Conservation (phyloP, 2,113 vertebrate species). For the Thamnaconus septentrionalis region DNA sequence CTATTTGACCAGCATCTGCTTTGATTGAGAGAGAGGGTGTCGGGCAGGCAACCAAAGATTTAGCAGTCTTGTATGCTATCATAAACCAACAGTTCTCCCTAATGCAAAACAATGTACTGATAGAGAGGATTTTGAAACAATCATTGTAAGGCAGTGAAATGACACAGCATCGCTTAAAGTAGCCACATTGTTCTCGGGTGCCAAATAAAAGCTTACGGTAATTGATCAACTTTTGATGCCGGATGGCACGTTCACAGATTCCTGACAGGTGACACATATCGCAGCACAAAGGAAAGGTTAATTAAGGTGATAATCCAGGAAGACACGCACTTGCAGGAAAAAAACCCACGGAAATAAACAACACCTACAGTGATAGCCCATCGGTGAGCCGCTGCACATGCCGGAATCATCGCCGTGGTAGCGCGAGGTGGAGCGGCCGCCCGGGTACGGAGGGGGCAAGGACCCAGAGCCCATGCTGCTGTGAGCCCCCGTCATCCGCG, state of each 20-base stretch:
- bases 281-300: constrained; percentile 1
- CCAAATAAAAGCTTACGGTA: too few species aligned
- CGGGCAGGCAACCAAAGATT: too few species aligned
- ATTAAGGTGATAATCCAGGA: not conserved
- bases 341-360: not conserved
- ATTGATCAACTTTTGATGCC: too few species aligned
- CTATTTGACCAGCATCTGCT: too few species aligned
- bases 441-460: constrained; percentile 79
- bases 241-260: not conserved
- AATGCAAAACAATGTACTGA: too few species aligned
- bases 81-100: too few species aligned
- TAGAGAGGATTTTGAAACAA: too few species aligned
- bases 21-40: too few species aligned
- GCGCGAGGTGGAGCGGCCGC: constrained; percentile 57
- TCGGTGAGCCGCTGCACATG: constrained; percentile 75
- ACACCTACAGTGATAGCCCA: constrained; percentile 87
- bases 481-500: constrained; percentile 80
- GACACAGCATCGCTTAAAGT: too few species aligned
- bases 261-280: not conserved
- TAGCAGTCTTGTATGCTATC: too few species aligned
- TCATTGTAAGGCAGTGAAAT: too few species aligned
- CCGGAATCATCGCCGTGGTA: constrained; percentile 67
- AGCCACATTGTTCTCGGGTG: too few species aligned
- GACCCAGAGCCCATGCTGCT: constrained; percentile 67
- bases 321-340: not conserved